These are phyloP conservation scores for Charanyca ferruginea DNA, from an alignment of 2,888 invertebrate genomes.

Conservation along the genomic window DNA sequence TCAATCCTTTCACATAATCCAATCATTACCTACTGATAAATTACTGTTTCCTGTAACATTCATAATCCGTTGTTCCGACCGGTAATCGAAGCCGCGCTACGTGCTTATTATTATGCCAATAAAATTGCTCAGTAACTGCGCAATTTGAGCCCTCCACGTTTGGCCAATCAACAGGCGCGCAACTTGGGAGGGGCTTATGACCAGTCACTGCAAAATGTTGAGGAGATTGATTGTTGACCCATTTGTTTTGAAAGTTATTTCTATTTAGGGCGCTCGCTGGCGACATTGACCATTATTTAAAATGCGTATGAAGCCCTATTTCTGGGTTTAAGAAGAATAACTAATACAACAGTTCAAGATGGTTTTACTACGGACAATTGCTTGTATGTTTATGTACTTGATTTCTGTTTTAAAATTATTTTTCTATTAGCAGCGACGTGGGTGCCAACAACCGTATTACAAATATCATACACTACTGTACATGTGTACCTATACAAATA, in stretches of 20 bases:
- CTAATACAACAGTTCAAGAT: too few species aligned
- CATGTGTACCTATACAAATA: too few species aligned
- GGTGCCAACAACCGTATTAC: too few species aligned
- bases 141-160: conserved; percentile 38
- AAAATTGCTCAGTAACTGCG: conserved; percentile 37
- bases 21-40: background rate
- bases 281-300: background rate
- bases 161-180: conserved; percentile 31
- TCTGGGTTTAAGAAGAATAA: too few species aligned
- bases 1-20: background rate
- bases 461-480: too few species aligned
- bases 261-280: conserved; percentile 19
- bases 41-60: conserved; percentile 28
- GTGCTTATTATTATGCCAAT: background rate
- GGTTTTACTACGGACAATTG: too few species aligned
- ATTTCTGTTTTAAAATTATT: too few species aligned
- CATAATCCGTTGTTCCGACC: conserved; percentile 20
- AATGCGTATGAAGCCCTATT: too few species aligned
- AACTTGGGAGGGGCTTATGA: conserved; percentile 14
- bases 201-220: conserved; percentile 5
- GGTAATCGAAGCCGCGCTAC: conserved; percentile 26
- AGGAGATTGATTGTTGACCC: conserved; percentile 50
- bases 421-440: too few species aligned
- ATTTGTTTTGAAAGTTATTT: conserved; percentile 28
- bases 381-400: too few species aligned